Conservation (phyloP, 2,888 invertebrate genomes). For the Drosophila monieri region DNA sequence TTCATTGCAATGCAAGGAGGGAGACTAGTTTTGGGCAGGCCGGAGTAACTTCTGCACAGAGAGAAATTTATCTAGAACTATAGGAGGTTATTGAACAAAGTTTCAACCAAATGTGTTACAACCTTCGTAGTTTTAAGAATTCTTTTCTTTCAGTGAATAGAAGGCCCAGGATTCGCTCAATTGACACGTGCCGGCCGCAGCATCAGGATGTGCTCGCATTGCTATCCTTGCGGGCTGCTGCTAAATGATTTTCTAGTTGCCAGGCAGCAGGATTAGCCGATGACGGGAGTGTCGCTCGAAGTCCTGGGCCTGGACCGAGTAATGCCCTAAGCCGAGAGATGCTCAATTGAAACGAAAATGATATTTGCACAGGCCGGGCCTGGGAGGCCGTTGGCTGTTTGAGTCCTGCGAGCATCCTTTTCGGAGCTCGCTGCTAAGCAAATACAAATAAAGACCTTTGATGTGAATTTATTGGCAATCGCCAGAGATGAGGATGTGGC, state of each 20-base stretch:
- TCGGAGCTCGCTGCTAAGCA: conserved; percentile 75
- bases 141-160: neutral
- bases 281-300: conserved; percentile 71
- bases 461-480: conserved; percentile 78
- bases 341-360: conserved; percentile 81
- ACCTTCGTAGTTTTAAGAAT: neutral
- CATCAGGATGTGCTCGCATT: conserved; percentile 34
- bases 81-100: neutral
- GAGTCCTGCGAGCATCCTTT: conserved; percentile 68
- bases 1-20: conserved; percentile 74
- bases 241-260: conserved; percentile 81
- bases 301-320: conserved; percentile 19
- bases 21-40: conserved; percentile 36
- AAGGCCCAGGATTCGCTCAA: conserved; percentile 61
- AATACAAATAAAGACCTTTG: conserved; percentile 80
- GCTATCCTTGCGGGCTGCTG: conserved; percentile 52
- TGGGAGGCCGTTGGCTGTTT: conserved; percentile 12
- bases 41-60: conserved; percentile 24
- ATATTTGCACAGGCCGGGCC: conserved; percentile 78
- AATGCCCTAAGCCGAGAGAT: conserved; percentile 61
- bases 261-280: conserved; percentile 80
- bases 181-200: conserved; percentile 74
- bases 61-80: neutral
- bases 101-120: neutral
- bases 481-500: conserved; percentile 40